Evolutionary conservation across 1,140 invertebrate genomes (phyloP), one percentile per base, ranked within the genome.

Genomic region (Planococcus citri): DNA sequence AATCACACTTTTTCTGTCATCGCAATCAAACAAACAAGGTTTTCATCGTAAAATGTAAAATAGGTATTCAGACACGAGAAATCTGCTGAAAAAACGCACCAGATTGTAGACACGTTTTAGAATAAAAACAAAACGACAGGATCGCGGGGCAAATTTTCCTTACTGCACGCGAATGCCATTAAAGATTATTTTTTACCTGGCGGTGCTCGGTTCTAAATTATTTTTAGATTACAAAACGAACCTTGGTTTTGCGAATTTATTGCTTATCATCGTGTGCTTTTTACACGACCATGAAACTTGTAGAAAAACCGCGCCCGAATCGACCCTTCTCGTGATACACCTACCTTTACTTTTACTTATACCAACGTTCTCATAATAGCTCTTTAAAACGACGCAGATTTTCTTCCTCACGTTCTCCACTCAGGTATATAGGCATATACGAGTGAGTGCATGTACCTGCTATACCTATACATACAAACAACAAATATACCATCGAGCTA

Each of bases 201-300:
- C 17, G 60, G 60, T 64, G 60, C 60, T 64, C 60, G 60, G 60
- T 64, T 64, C 60, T 64, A 64, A 22, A 64, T 64, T 64, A 64
- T 64, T 64, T 64, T 64, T 64, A 64, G 60, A 64, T 64, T 64
- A 64, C 60, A 64, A 64, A 64, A 64, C 60, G 60, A 64, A 64
- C 60, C 60, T 64, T 64, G 60, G 60, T 64, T 24, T 27, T 64
- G 60, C 60, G 24, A 64, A 64, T 64, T 64, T 64, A 64, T 64
- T 64, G 60, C 60, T 64, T 64, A 64, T 64, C 60, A 64, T 64
- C 60, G 60, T 25, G 60, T 20, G 9, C 20, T 64, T 25, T 25
- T 24, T 25, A 25, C 60, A 21, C 22, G 60, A 21, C 60, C 60
- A 64, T 64, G 60, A 64, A 64, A 64, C 10, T 64, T 64, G 21